Evolutionary conservation across 2,888 invertebrate species (phyloP).

Genomic region (Nemoura dubitans): DNA sequence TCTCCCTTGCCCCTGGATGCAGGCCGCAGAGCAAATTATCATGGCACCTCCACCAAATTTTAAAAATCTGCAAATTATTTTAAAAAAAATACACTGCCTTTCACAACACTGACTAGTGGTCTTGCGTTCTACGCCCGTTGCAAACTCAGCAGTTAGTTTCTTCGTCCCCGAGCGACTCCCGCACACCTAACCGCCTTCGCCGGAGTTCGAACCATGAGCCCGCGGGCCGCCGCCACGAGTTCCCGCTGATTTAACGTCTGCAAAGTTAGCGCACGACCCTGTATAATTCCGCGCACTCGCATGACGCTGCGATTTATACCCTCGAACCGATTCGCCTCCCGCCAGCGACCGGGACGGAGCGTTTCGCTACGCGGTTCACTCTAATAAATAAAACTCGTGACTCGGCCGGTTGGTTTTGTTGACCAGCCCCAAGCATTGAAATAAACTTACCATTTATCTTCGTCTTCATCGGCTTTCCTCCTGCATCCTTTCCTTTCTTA

Average conservation of each 20-base stretch:
- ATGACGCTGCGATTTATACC: neutral
- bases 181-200: no score
- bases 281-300: neutral
- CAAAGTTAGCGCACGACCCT: neutral
- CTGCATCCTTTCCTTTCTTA: constrained; percentile 24
- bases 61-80: neutral
- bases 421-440: constrained; percentile 37
- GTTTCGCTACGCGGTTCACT: neutral
- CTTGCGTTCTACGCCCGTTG: no score
- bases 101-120: no score
- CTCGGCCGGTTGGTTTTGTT: constrained; percentile 25
- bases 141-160: neutral
- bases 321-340: neutral
- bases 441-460: constrained; percentile 29
- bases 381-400: constrained; percentile 27
- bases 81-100: no score
- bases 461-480: constrained; percentile 35
- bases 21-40: neutral
- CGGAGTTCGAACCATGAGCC: no score
- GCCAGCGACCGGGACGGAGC: neutral
- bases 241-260: neutral
- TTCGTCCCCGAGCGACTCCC: neutral
- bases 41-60: neutral
- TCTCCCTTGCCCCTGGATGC: neutral
- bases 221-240: no score